Conservation (phyloP, 2,113 vertebrate genomes). For the Oxyruncus cristatus region DNA sequence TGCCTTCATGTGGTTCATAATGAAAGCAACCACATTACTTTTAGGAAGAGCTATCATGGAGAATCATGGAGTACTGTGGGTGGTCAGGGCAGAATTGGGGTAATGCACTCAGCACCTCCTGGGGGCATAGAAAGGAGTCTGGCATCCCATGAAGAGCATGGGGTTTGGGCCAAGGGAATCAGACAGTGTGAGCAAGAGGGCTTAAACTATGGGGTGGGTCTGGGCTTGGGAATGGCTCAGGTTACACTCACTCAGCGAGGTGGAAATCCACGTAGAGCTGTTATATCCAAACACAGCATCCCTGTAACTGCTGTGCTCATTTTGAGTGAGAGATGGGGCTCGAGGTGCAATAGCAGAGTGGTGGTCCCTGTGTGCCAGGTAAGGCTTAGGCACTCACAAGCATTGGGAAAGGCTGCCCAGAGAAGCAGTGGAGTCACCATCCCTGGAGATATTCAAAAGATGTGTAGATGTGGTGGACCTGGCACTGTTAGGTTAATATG, state of each 20-base stretch:
- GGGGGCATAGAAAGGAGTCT: neutral
- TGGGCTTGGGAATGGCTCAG: neutral
- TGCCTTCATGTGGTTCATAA: neutral
- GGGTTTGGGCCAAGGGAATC: neutral
- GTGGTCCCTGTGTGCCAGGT: neutral
- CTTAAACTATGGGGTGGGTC: neutral
- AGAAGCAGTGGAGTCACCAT: neutral
- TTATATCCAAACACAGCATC: neutral
- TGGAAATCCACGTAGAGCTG: neutral
- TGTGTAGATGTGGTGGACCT: neutral
- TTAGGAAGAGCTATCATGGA: neutral
- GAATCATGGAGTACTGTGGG: neutral
- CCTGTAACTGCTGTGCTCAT: neutral
- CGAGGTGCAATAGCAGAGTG: neutral
- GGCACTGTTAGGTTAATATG: neutral
- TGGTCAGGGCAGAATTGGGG: neutral
- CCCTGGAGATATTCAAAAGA: neutral
- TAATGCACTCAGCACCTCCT: neutral
- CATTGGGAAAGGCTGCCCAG: neutral
- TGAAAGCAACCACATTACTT: neutral
- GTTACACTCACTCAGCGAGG: neutral
- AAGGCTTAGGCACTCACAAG: neutral
- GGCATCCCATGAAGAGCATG: neutral
- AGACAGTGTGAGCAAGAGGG: neutral
- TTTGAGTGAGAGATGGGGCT: neutral